Evolutionary conservation across 2,113 vertebrate species (phyloP).

Genomic region (Acrocephalus kingi): DNA sequence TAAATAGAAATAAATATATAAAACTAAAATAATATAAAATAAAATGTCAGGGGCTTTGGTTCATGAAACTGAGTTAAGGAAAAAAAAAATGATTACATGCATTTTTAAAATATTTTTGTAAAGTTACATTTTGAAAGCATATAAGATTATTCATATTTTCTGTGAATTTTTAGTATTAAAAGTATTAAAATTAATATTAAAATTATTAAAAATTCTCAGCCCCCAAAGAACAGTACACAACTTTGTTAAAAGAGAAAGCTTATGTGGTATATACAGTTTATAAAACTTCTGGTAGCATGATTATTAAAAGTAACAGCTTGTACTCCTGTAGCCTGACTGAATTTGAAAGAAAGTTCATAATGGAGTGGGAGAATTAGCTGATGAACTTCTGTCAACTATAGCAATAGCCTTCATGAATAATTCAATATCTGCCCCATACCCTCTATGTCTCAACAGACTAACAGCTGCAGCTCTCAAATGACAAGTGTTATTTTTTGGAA

Average conservation of each 20-base stretch:
- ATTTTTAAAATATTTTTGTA: not conserved
- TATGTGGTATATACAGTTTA: not conserved
- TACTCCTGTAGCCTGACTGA: not conserved
- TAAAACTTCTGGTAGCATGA: not conserved
- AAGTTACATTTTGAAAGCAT: not conserved
- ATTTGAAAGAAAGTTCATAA: constrained; percentile 39
- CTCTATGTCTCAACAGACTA: constrained; percentile 51
- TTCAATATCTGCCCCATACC: constrained; percentile 38
- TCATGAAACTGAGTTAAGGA: not conserved
- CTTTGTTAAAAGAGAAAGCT: not conserved
- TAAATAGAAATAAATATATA: not conserved
- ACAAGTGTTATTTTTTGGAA: constrained; percentile 55
- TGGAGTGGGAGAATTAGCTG: constrained; percentile 44
- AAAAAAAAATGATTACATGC: not conserved
- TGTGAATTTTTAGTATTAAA: not conserved
- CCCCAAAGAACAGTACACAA: not conserved
- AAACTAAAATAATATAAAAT: not conserved
- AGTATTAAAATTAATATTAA: not conserved
- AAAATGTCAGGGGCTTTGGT: not conserved
- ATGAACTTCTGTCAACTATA: constrained; percentile 54
- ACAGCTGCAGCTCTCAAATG: constrained; percentile 57
- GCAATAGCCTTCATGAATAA: constrained; percentile 59
- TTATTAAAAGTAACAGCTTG: constrained; percentile 40
- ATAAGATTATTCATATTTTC: not conserved
- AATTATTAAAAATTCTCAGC: not conserved